Percentiles rank a stretch among this genome's conserved stretches.
Conservation (phyloP, 2,888 invertebrate genomes). For the Ophraella communa region DNA sequence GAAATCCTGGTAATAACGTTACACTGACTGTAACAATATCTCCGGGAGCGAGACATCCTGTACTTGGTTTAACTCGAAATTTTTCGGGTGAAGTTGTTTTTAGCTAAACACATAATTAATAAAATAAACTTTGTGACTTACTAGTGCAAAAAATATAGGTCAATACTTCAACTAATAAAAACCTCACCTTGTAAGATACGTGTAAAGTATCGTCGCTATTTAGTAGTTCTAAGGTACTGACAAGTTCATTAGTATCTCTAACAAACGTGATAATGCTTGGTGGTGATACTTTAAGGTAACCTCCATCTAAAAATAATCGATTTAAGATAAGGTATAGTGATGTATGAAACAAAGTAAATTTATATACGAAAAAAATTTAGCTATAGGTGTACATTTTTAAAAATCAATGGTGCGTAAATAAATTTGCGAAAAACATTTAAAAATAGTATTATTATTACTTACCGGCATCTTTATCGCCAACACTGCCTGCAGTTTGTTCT, state of each 20-base stretch:
- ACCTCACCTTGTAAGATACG: constrained; percentile 72
- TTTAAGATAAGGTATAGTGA: not conserved
- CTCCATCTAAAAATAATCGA: constrained; percentile 56
- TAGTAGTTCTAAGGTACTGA: constrained; percentile 71
- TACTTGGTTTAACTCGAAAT: constrained; percentile 89
- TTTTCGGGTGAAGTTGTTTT: constrained; percentile 96
- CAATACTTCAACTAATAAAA: not conserved
- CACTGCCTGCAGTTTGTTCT: constrained; percentile 55
- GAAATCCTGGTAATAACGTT: constrained; percentile 76
- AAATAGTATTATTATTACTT: constrained; percentile 32
- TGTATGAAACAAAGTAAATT: too few relatives aligned
- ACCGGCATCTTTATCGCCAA: constrained; percentile 46
- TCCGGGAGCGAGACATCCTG: constrained; percentile 75
- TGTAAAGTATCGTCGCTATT: constrained; percentile 66
- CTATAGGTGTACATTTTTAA: too few relatives aligned
- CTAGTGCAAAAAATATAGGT: too few relatives aligned
- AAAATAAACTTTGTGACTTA: too few relatives aligned
- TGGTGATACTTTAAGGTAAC: constrained; percentile 70
- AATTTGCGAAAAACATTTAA: too few relatives aligned
- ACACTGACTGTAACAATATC: constrained; percentile 72
- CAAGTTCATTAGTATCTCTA: constrained; percentile 71
- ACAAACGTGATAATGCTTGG: constrained; percentile 75
- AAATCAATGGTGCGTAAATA: too few relatives aligned
- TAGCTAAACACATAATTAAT: constrained; percentile 64
- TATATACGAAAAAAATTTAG: not conserved